These are phyloP conservation scores for Drosophila hydei DNA, from an alignment of 1,140 invertebrate species.

Conservation along the genomic window DNA sequence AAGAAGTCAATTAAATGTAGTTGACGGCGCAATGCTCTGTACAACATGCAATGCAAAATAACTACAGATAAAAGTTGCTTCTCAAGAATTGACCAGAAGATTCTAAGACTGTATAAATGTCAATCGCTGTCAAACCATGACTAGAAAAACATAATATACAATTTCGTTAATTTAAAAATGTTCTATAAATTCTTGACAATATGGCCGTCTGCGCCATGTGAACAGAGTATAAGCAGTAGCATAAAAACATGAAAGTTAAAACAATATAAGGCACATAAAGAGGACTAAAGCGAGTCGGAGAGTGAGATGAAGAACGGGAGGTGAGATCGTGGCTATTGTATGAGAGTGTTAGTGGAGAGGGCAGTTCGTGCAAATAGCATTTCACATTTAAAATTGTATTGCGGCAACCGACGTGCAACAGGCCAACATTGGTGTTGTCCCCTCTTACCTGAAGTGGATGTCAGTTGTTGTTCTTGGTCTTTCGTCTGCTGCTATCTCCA, in stretches of 20 bases:
- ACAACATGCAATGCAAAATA: neutral
- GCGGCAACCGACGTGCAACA: slow-evolving; percentile 14
- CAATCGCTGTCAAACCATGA: neutral
- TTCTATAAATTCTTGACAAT: too few species aligned
- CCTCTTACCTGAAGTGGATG: slow-evolving; percentile 11
- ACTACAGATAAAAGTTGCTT: neutral
- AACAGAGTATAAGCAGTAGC: neutral
- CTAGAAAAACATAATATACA: too few species aligned
- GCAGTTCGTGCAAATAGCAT: slow-evolving; percentile 66
- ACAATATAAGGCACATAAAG: neutral
- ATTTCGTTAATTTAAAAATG: too few species aligned
- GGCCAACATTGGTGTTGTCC: slow-evolving; percentile 1
- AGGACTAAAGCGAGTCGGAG: neutral
- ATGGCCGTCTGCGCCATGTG: neutral
- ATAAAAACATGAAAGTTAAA: slow-evolving; percentile 2
- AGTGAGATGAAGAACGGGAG: neutral
- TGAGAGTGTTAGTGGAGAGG: neutral
- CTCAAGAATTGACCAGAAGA: neutral
- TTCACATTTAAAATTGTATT: slow-evolving; percentile 43
- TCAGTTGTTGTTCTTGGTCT: slow-evolving; percentile 15
- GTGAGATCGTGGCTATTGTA: neutral
- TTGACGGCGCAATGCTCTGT: neutral
- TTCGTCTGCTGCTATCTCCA: neutral
- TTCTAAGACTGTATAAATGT: neutral
- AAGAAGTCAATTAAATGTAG: neutral